These are phyloP conservation scores for Drosophila recens DNA, from an alignment of 2,888 invertebrate genomes.

Conservation along the genomic window DNA sequence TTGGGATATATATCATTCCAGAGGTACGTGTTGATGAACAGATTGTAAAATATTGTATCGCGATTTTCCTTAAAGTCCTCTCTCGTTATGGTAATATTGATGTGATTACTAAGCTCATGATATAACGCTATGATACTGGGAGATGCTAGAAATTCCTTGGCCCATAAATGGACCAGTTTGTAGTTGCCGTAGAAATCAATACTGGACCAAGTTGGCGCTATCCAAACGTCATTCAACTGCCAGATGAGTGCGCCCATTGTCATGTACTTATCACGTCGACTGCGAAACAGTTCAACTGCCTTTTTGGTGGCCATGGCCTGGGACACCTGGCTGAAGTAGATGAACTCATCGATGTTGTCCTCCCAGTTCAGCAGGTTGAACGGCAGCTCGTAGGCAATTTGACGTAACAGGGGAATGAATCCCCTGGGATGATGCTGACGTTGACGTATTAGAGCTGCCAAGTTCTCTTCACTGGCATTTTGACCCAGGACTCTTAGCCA, in stretches of 20 bases:
- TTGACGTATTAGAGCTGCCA: slow-evolving; percentile 89
- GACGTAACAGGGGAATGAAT: slow-evolving; percentile 87
- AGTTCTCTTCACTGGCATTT: slow-evolving; percentile 84
- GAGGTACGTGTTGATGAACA: slow-evolving; percentile 87
- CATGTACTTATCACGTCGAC: slow-evolving; percentile 79
- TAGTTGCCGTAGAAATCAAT: slow-evolving; percentile 88
- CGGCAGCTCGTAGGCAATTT: slow-evolving; percentile 88
- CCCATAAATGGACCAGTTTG: slow-evolving; percentile 92
- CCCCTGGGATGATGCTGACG: slow-evolving; percentile 95
- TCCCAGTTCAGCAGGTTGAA: slow-evolving; percentile 86
- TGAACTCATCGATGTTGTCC: slow-evolving; percentile 88
- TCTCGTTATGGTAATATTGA: slow-evolving; percentile 88
- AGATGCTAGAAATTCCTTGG: slow-evolving; percentile 93
- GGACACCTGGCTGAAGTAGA: slow-evolving; percentile 94
- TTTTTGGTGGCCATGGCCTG: slow-evolving; percentile 95
- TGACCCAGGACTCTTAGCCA: slow-evolving; percentile 87
- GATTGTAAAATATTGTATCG: slow-evolving; percentile 84
- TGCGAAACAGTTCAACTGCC: slow-evolving; percentile 93
- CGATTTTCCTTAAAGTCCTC: slow-evolving; percentile 86
- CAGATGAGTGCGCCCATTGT: slow-evolving; percentile 99
- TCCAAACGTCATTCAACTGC: slow-evolving; percentile 99
- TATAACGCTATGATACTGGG: slow-evolving; percentile 88
- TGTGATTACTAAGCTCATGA: slow-evolving; percentile 84
- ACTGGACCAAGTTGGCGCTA: slow-evolving; percentile 97
- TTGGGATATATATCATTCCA: slow-evolving; percentile 86